Evolutionary conservation across 2,888 invertebrate genomes (phyloP).

Genomic region (Coenonympha glycerion): DNA sequence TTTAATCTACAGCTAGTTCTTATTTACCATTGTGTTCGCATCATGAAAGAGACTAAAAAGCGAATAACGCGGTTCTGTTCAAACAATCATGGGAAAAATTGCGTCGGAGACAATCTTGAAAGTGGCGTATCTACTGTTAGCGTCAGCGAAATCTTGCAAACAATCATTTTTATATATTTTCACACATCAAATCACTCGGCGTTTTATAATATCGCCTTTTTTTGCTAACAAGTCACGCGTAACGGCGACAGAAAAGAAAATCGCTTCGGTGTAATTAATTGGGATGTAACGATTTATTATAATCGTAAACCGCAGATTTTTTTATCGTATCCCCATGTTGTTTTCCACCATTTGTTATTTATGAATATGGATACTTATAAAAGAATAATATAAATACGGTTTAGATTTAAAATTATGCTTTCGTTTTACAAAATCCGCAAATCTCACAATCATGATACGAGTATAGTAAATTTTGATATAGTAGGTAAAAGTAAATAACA

Average conservation of each 20-base stretch:
- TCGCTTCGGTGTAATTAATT: background rate
- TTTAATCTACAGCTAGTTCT: constrained; percentile 16
- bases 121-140: constrained; percentile 25
- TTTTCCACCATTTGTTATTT: too few species aligned
- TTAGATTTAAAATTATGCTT: too few species aligned
- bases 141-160: constrained; percentile 30
- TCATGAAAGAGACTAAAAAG: constrained; percentile 11
- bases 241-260: background rate
- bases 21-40: constrained; percentile 18
- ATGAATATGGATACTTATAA: too few species aligned
- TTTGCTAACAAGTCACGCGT: background rate
- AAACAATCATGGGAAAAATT: constrained; percentile 28
- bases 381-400: too few species aligned
- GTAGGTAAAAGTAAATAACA: too few species aligned
- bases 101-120: constrained; percentile 25
- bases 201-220: constrained; percentile 11
- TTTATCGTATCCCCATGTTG: too few species aligned
- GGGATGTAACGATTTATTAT: too few species aligned
- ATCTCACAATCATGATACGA: too few species aligned
- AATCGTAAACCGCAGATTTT: too few species aligned
- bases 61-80: constrained; percentile 7
- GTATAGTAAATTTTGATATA: too few species aligned
- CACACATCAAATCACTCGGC: constrained; percentile 14
- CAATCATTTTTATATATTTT: constrained; percentile 19
- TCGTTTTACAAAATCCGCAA: too few species aligned